Conservation (phyloP, 1,140 invertebrate genomes). For the Apocrypta bakeri region DNA sequence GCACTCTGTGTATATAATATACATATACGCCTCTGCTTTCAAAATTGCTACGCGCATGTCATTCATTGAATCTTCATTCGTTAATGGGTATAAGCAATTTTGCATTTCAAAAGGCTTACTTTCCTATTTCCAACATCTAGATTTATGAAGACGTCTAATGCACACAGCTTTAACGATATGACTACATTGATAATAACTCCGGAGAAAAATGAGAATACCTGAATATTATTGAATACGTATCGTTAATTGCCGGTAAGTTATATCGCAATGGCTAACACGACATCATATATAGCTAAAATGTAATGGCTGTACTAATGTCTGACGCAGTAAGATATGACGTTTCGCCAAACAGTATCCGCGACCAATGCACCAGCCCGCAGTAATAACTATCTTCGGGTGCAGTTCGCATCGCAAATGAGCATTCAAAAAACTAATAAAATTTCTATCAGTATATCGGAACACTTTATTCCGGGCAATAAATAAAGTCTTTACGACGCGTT, state of each 20-base stretch:
- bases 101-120: background rate
- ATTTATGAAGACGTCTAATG: background rate
- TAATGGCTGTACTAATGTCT: too few relatives aligned
- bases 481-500: slow-evolving; percentile 40
- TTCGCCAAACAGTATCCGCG: background rate
- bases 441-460: slow-evolving; percentile 31
- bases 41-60: background rate
- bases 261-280: too few relatives aligned
- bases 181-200: too few relatives aligned
- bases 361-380: background rate
- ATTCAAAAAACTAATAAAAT: slow-evolving; percentile 4
- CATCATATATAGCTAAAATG: too few relatives aligned
- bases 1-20: background rate
- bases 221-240: too few relatives aligned
- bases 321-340: too few relatives aligned
- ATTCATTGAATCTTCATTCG: slow-evolving; percentile 1
- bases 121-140: background rate
- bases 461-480: slow-evolving; percentile 42
- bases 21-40: too few relatives aligned
- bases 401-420: slow-evolving; percentile 31
- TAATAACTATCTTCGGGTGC: slow-evolving; percentile 18
- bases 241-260: too few relatives aligned
- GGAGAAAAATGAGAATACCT: too few relatives aligned
- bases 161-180: too few relatives aligned
- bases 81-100: background rate